Evolutionary conservation across 1,140 invertebrate species (phyloP), one percentile per base, ranked within the genome.

Genomic region (Lucilia sericata): DNA sequence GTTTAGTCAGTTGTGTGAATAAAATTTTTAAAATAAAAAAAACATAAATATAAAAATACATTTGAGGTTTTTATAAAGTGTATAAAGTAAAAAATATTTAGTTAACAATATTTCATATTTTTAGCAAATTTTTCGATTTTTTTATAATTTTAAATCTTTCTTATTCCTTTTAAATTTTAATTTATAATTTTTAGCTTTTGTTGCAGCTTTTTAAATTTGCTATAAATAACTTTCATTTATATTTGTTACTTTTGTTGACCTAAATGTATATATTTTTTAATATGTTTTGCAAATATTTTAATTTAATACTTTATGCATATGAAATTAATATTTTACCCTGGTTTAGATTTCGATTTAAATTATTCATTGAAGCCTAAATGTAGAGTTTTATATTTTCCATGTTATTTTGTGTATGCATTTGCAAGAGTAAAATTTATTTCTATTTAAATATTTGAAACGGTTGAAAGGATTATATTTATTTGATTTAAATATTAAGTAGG

Each of bases 311-410:
- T 55, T n/a, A 60, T 60, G 17, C 17, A 17, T n/a, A n/a, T n/a
- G 55, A 60, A 60, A 17, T 60, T 60, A n/a, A 42, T 7, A 42
- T 42, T 14, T 60, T 60, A 60, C 12, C 55, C 55, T 60, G 0
- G 55, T 60, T 55, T n/a, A 60, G 55, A 42, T n/a, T 60, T 60
- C n/a, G 55, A 60, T 60, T 60, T 60, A 60, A 60, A 60, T n/a
- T 60, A 60, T n/a, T 14, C 55, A 60, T 60, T 60, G 55, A 60
- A 60, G 55, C 14, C 5, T 60, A 60, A 60, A 60, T 60, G 14
- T 60, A 60, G n/a, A 42, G 42, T 42, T 42, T 60, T 2, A 1
- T 17, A 2, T n/a, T 60, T 60, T 60, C 7, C n/a, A 17, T 60
- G 14, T 60, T 60, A 60, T 60, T 60, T n/a, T 60, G 5, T 60